A percentile compares a stretch with the other conserved stretches of the same genome.
These are phyloP conservation scores for Drosophila lowei DNA, from an alignment of 1,140 invertebrate genomes.

Conservation along the genomic window DNA sequence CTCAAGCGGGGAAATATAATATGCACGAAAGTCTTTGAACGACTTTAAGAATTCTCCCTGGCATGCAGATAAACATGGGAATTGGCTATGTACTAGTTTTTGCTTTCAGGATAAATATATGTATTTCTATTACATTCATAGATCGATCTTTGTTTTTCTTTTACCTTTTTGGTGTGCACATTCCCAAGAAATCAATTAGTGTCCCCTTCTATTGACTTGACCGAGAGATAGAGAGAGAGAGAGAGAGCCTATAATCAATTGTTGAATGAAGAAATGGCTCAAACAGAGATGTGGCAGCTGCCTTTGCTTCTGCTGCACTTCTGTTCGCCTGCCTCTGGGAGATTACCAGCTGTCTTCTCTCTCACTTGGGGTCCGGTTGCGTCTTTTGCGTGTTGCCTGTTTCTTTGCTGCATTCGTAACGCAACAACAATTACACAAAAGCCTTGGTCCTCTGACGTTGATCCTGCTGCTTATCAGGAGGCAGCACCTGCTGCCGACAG, in stretches of 20 bases:
- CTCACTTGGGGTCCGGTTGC: constrained; percentile 18
- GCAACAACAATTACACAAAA: constrained; percentile 31
- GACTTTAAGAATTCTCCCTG: too few species aligned
- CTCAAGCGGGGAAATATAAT: too few species aligned
- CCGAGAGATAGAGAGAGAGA: too few species aligned
- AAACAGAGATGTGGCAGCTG: constrained; percentile 15
- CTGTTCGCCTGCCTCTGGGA: constrained; percentile 5
- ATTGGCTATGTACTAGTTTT: too few species aligned
- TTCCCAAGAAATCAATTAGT: constrained; percentile 30
- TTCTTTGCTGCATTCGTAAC: constrained; percentile 23
- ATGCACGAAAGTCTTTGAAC: too few species aligned
- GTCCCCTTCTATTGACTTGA: constrained; percentile 7
- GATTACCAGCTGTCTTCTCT: constrained; percentile 32
- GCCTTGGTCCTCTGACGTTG: not conserved
- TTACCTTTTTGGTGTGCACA: not conserved
- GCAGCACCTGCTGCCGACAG: constrained; percentile 22
- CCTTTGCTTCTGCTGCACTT: constrained; percentile 2
- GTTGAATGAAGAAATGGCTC: constrained; percentile 18
- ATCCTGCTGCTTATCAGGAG: constrained; percentile 26
- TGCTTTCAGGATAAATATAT: too few species aligned
- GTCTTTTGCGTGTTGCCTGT: constrained; percentile 17
- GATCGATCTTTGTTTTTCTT: not conserved
- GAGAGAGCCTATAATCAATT: constrained; percentile 29
- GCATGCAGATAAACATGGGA: too few species aligned
- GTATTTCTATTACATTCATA: not conserved